Percentiles rank a stretch among this genome's conserved stretches.
These are phyloP conservation scores for Eucidaris tribuloides DNA, from an alignment of 35 echinoderm and acorn worm genomes.

Conservation along the genomic window DNA sequence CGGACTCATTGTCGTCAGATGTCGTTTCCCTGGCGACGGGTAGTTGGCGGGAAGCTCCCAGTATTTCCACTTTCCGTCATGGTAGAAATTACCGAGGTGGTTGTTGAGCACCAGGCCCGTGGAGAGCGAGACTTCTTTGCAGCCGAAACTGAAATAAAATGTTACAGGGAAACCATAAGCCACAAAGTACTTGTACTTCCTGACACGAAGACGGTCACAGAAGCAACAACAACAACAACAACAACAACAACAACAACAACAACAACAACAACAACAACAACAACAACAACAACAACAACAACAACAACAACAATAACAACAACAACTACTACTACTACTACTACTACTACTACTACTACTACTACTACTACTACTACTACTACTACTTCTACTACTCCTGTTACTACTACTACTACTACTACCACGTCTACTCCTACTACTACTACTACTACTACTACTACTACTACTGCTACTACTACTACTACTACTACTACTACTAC, in stretches of 20 bases:
- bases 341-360: too few relatives aligned
- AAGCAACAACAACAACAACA: too few relatives aligned
- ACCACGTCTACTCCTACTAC: too few relatives aligned
- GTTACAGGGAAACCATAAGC: too few relatives aligned
- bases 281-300: background rate
- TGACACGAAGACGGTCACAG: background rate
- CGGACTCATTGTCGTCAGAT: slow-evolving; percentile 42
- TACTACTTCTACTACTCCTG: too few relatives aligned
- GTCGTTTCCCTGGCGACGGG: slow-evolving; percentile 11
- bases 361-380: background rate
- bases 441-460: too few relatives aligned
- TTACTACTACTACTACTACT: too few relatives aligned
- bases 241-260: background rate
- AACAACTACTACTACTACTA: background rate
- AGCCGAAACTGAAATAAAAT: slow-evolving; percentile 55
- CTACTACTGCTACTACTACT: too few relatives aligned
- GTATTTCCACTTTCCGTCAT: background rate
- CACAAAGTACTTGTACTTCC: too few relatives aligned
- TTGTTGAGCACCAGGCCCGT: slow-evolving; percentile 69
- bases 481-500: too few relatives aligned
- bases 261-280: background rate
- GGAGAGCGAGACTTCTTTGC: slow-evolving; percentile 22
- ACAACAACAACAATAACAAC: background rate
- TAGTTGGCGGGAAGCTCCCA: slow-evolving; percentile 32
- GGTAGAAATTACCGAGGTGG: slow-evolving; percentile 55